Evolutionary conservation across 2,797 vertebrate genomes (phyloP), one percentile per base, ranked within the genome.

Genomic region (Mergus octosetaceus): DNA sequence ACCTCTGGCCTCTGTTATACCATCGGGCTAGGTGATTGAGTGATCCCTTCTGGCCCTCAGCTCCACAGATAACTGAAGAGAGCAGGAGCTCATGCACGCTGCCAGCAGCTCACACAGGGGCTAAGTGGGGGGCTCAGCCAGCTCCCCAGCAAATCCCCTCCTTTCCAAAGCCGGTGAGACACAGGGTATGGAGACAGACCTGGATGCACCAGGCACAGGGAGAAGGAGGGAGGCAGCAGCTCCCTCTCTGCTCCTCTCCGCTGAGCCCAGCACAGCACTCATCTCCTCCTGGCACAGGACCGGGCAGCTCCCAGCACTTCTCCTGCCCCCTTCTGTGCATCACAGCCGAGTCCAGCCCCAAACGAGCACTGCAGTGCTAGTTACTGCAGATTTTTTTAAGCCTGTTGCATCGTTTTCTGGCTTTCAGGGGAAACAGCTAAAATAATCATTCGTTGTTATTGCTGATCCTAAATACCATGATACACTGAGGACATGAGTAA

Each of bases 61-160:
- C 43, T 82, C 71, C 69, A 9, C 4, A 39, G 14, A 66, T 32
- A 68, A 65, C 82, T 60, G 30, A 75, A 62, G 32, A 65, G 54
- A 85, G 56, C 90, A 94, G 57, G 86, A 92, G 91, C 88, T 94
- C 96, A 94, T 39, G 73, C 36, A 70, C 57, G 16, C 74, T 96
- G 90, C 86, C 86, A 95, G 73, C 54, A 89, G 47, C 53, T 71
- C n/a, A 27, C 1, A 0, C 56, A 39, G n/a, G 41, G 41, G 32
- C 70, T 69, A 10, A 0, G 56, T 1, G 0, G 14, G 51, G 0
- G 51, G 27, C 51, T 53, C 51, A 27, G 51, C 51, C 51, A 53
- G 27, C 51, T 24, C 38, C 86, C n/a, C 69, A 53, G 14, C 41
- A 34, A 32, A 14, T 34, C 30, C 25, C n/a, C 2, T 84, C 73